Evolutionary conservation across 35 echinoderm and acorn worm genomes (phyloP), one percentile per base, ranked within the genome.

Genomic region (Apostichopus japonicus): DNA sequence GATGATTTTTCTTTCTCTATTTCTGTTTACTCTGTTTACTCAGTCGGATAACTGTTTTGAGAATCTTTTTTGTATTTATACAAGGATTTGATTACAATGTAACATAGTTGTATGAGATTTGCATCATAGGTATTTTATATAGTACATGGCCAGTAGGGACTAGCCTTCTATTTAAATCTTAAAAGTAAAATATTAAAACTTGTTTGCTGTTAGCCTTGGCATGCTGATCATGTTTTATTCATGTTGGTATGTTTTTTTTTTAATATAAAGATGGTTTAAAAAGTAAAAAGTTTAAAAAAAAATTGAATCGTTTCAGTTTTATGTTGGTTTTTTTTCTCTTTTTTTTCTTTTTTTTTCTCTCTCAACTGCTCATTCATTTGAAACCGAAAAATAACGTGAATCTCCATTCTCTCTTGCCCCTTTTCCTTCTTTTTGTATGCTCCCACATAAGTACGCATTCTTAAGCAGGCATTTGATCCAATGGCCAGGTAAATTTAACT

Each of bases 361-460:
- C 72, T 77, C 72, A 72, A 75, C 71, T 75, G 71, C 76, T 91
- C 19, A 91, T 91, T 78, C 24, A 78, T 91, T 56, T 79, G 54
- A 55, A 77, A 54, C 33, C 57, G 57, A 25, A 21, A 19, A 91
- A 91, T 91, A 91, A 91, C 90, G 58, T 27, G 44, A 91, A 79
- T 91, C 73, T 91, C 76, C 76, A 24, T 79, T 91, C 76, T 79
- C 76, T 79, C 76, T 91, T 91, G 71, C 72, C 90, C 76, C 72
- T 78, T 91, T 63, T 91, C 90, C 90, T 91, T 91, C 61, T 77
- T 91, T 91, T 91, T 53, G 53, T 91, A 67, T 91, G 61, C 90
- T 56, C 90, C 54, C 77, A 51, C 54, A 91, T 91, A 91, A 91
- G 90, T 91, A 91, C 90, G 90, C 90, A 91, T 91, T 78, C 90